These are phyloP conservation scores for Cinara cedri DNA, from an alignment of 2,888 invertebrate species.

Conservation along the genomic window DNA sequence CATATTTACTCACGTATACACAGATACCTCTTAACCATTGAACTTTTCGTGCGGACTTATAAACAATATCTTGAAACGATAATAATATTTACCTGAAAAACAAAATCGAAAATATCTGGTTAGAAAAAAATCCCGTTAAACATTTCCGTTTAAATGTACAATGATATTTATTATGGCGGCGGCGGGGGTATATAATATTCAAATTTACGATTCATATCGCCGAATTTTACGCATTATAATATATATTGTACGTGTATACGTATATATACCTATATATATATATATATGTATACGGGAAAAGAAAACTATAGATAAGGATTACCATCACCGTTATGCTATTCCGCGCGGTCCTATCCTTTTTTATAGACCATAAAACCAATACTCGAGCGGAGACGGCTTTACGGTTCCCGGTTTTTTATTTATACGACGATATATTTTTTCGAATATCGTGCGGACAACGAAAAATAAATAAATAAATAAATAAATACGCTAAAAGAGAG, in stretches of 20 bases:
- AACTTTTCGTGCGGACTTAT: too few relatives aligned
- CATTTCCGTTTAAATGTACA: not conserved
- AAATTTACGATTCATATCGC: conserved; percentile 19
- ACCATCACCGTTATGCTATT: too few relatives aligned
- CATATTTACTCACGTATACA: conserved; percentile 15
- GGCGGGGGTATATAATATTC: not conserved
- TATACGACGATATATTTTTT: conserved; percentile 47
- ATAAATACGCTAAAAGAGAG: conserved; percentile 12
- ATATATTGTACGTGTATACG: too few relatives aligned
- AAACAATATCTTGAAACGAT: too few relatives aligned
- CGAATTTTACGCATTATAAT: too few relatives aligned
- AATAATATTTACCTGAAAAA: conserved; percentile 52
- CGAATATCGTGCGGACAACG: conserved; percentile 35
- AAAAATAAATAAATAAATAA: conserved; percentile 33
- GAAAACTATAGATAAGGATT: conserved; percentile 1
- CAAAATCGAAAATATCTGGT: conserved; percentile 9
- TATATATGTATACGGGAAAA: not conserved
- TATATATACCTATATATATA: too few relatives aligned
- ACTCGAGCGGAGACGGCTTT: conserved; percentile 49
- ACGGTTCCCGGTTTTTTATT: conserved; percentile 42
- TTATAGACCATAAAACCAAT: conserved; percentile 50
- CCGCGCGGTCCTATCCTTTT: conserved; percentile 21
- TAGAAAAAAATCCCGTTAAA: not conserved
- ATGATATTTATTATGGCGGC: not conserved
- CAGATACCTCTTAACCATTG: too few relatives aligned